Base-by-base conservation (phyloP, 1,140 invertebrate genomes). In the Rhopalosiphum maidis region DNA sequence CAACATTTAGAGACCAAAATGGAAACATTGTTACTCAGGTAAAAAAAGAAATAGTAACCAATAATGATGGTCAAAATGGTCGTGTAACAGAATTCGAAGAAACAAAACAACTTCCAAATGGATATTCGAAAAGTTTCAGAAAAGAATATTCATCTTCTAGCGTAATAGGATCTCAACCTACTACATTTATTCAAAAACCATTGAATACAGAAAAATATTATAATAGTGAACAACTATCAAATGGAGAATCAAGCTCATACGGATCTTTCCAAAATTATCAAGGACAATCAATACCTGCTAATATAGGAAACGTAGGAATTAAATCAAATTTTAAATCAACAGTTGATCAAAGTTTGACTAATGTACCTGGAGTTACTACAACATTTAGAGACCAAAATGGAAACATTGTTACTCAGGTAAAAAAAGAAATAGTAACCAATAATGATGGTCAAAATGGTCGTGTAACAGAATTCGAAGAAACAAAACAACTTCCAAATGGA, bases 101-200 rank as follows among this genome's bases (percentile, higher is more conserved):
- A 91, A 48, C 54, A 15, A 91, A 91, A 82, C 90, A 91, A 82
- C 30, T 91, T n/a, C 90, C 90, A 83, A 91, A 91, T 37, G 90
- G 90, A 22, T 91, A 91, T 30, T 77, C 90, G 35, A 91, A 82
- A n/a, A 91, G 90, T 48, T 91, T 91, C 43, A 83, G 83, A 92
- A 92, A 92, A 92, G 91, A 92, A 92, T 92, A 83, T 37, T 92
- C 91, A 18, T 92, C 91, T 22, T 92, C 91, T 23, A 85, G 91
- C 54, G 77, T 92, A 85, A n/a, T 2, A 68, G 90, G 90, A 68
- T n/a, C 30, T 91, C 37, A 91, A 22, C 90, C 90, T 41, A 68
- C 90, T 30, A n/a, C 15, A 77, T 82, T 91, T 46, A 7, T 41
- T 68, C 90, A 91, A 91, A 91, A 25, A n/a, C 90, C 90, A 21